A percentile compares a stretch with the other conserved stretches of the same genome.
phyloP scores from a whole-genome alignment of 1,140 invertebrate species.

The Cepaea nemoralis region DNA sequence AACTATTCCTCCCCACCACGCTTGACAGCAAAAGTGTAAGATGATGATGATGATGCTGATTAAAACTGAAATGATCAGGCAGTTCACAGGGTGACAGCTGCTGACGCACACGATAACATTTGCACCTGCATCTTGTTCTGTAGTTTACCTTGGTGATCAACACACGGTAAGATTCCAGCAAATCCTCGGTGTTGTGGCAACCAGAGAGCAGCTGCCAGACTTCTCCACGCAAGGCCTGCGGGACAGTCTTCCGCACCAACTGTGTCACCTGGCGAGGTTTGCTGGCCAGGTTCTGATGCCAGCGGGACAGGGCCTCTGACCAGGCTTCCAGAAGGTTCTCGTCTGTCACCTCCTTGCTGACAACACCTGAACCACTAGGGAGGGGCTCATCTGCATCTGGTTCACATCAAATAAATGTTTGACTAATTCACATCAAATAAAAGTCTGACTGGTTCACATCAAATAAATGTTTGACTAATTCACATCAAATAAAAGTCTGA shows the following conservation, averaged over 20 bases:
- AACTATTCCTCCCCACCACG: too few species aligned
- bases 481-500: too few species aligned
- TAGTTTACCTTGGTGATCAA: conserved; percentile 90
- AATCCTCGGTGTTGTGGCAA: conserved; percentile 86
- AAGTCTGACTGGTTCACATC: too few species aligned
- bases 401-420: too few species aligned
- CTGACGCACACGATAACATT: too few species aligned
- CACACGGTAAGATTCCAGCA: conserved; percentile 91
- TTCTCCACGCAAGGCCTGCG: conserved; percentile 94
- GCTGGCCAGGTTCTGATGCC: conserved; percentile 73
- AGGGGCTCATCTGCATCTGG: conserved; percentile 91
- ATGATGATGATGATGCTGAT: too few species aligned
- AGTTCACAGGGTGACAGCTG: too few species aligned
- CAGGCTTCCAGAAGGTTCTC: conserved; percentile 93
- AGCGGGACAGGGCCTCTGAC: conserved; percentile 89
- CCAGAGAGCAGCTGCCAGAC: conserved; percentile 96
- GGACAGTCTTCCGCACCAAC: conserved; percentile 80
- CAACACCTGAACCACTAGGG: conserved; percentile 93
- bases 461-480: too few species aligned
- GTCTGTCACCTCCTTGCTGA: conserved; percentile 95
- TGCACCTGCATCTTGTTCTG: too few species aligned
- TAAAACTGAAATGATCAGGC: too few species aligned
- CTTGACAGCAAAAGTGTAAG: too few species aligned
- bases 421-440: too few species aligned
- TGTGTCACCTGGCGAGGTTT: conserved; percentile 64